A percentile compares a stretch with the other conserved stretches of the same genome.
These are phyloP conservation scores for Camelus dromedarius DNA, from an alignment of 2,113 vertebrate species.

Conservation along the genomic window DNA sequence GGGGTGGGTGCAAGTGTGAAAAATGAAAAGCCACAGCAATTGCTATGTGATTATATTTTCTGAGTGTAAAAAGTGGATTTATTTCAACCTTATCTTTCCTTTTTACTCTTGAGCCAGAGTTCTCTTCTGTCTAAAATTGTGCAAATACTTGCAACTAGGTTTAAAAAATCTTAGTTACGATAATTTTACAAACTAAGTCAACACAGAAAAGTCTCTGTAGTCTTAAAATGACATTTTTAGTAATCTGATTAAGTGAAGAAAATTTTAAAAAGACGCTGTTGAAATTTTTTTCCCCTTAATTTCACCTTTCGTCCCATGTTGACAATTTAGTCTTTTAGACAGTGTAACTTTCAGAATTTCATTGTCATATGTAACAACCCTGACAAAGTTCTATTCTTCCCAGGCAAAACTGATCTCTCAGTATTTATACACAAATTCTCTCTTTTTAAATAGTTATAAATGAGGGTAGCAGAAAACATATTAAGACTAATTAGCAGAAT, in stretches of 20 bases:
- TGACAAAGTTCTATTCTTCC: background rate
- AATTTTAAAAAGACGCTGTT: background rate
- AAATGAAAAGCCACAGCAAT: background rate
- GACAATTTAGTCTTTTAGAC: background rate
- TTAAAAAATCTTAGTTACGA: background rate
- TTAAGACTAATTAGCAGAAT: background rate
- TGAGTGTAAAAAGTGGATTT: background rate
- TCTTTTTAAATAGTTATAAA: background rate
- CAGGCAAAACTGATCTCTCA: background rate
- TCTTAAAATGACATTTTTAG: background rate
- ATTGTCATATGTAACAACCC: rapidly evolving
- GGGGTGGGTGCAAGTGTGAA: background rate
- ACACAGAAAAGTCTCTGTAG: background rate
- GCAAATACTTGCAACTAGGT: background rate
- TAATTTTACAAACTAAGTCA: background rate
- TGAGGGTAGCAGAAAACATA: too few species aligned
- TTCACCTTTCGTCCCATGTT: background rate
- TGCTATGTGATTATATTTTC: background rate
- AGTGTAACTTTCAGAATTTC: background rate
- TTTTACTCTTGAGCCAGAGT: background rate
- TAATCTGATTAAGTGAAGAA: background rate
- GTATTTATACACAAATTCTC: background rate
- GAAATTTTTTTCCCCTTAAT: background rate
- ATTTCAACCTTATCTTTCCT: background rate
- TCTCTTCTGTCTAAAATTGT: background rate